Percentiles rank a stretch among this genome's conserved stretches.
Evolutionary conservation across 2,888 invertebrate species (phyloP).

Genomic region (Cantharis rufa): DNA sequence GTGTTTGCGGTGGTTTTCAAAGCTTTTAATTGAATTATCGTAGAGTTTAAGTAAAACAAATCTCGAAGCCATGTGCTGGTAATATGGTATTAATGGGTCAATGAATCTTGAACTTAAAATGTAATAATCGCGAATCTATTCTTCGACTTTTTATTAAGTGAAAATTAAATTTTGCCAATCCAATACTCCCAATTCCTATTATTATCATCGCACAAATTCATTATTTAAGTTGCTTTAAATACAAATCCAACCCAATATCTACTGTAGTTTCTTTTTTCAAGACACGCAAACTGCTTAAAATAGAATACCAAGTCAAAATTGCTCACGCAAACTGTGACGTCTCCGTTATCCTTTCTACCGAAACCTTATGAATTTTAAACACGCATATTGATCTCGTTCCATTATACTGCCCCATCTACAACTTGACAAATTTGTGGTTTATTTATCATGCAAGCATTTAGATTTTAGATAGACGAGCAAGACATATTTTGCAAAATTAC

Average conservation of each 20-base stretch:
- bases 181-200: not conserved
- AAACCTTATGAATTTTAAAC: slow-evolving; percentile 9
- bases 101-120: not conserved
- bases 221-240: not conserved
- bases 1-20: not conserved
- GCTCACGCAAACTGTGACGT: slow-evolving; percentile 33
- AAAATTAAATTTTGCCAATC: not conserved
- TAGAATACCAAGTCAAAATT: slow-evolving; percentile 21
- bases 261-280: not conserved
- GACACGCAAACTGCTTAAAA: slow-evolving; percentile 26
- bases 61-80: not conserved
- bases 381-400: slow-evolving; percentile 8
- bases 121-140: not conserved
- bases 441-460: not conserved
- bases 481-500: not conserved
- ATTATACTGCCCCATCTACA: not conserved
- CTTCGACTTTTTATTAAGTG: not conserved
- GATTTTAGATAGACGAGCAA: not conserved
- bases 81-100: not conserved
- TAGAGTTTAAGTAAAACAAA: not conserved
- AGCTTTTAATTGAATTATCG: not conserved
- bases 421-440: slow-evolving; percentile 1
- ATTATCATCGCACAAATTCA: not conserved
- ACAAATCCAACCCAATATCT: not conserved
- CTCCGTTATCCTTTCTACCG: slow-evolving; percentile 17